Evolutionary conservation across 64 coral and sea anemone genomes (phyloP).

Genomic region (Montipora capricornis): DNA sequence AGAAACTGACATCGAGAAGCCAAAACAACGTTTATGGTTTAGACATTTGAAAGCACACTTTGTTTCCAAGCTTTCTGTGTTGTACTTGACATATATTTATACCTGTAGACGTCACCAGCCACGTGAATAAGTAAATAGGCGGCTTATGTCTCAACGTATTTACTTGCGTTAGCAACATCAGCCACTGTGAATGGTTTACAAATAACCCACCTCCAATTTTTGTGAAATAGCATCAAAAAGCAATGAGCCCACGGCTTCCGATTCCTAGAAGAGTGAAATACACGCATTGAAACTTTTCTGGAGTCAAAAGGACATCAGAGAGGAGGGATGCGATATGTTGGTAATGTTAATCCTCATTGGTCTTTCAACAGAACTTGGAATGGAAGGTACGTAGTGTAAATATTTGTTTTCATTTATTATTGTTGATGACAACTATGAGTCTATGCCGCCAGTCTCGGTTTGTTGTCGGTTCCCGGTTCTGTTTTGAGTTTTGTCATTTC

Average conservation of each 20-base stretch:
- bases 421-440: not conserved
- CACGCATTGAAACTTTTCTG: not conserved
- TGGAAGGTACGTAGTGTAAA: not conserved
- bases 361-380: not conserved
- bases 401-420: not conserved
- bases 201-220: not conserved
- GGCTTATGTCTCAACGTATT: conserved; percentile 18
- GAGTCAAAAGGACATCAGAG: not conserved
- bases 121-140: conserved; percentile 36
- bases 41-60: not conserved
- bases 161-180: not conserved
- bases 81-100: conserved; percentile 4
- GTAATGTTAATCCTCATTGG: conserved; percentile 13
- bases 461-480: not conserved
- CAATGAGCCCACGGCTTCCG: not conserved
- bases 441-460: not conserved
- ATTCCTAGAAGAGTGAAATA: not conserved
- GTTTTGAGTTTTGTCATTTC: not conserved
- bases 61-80: not conserved
- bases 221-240: not conserved
- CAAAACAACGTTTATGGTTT: no score
- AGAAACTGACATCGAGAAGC: no score
- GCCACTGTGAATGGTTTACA: not conserved
- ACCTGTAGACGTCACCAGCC: conserved; percentile 11
- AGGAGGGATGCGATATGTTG: not conserved